Evolutionary conservation across 2,113 vertebrate species (phyloP).

Genomic region (Motacilla tschutschensis): DNA sequence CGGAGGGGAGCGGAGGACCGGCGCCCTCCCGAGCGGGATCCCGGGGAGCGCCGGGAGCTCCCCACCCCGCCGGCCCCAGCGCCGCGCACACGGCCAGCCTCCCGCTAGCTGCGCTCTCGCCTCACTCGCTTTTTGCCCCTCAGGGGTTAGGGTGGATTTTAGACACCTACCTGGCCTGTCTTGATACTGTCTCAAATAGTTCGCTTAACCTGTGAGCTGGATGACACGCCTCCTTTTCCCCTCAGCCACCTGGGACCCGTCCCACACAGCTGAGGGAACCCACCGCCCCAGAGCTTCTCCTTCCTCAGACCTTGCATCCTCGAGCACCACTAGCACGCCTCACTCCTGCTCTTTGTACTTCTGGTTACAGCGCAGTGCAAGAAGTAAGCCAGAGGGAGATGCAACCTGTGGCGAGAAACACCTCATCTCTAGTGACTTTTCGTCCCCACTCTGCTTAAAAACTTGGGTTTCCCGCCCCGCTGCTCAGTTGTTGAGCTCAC

Average conservation of each 20-base stretch:
- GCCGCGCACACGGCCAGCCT: neutral
- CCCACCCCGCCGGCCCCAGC: neutral
- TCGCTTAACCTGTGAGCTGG: rapidly evolving
- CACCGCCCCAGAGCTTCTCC: neutral
- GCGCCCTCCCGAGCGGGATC: neutral
- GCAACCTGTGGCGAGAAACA: neutral
- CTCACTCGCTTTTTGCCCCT: neutral
- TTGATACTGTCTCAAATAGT: too few species aligned
- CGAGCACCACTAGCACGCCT: too few species aligned
- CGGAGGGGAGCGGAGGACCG: neutral
- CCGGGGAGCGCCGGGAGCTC: neutral
- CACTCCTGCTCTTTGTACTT: neutral
- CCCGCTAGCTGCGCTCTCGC: neutral
- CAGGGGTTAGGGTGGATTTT: neutral
- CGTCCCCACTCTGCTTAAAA: neutral
- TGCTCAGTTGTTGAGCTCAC: neutral
- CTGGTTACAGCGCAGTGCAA: neutral
- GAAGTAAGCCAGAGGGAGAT: neutral
- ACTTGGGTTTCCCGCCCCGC: rapidly evolving
- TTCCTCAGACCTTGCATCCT: neutral
- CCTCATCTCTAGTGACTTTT: neutral
- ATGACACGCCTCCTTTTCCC: neutral
- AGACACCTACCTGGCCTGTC: neutral
- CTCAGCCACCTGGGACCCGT: neutral
- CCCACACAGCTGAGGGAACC: neutral